Evolutionary conservation across 1,140 invertebrate genomes (phyloP).

Genomic region (Lepidotrigona ventralis): DNA sequence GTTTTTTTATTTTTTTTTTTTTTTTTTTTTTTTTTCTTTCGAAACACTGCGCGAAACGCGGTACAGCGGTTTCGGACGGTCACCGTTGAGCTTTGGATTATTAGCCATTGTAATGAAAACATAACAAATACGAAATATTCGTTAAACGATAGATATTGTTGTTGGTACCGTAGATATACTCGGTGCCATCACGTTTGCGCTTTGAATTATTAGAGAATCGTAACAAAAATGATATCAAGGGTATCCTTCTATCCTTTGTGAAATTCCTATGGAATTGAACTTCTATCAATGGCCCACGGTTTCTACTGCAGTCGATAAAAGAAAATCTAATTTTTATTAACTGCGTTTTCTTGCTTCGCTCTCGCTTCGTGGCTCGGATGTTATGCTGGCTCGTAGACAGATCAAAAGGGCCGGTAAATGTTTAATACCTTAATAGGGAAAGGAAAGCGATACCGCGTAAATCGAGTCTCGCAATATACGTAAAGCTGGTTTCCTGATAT

Average conservation of each 20-base stretch:
- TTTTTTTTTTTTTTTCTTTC: no score
- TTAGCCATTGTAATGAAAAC: not conserved
- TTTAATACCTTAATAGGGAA: slow-evolving; percentile 25
- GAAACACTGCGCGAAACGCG: no score
- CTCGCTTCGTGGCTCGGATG: no score
- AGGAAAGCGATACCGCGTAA: slow-evolving; percentile 21
- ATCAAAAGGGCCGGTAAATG: not conserved
- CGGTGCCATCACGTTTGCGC: not conserved
- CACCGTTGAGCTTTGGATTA: not conserved
- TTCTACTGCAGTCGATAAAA: not conserved
- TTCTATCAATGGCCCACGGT: not conserved
- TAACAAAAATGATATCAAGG: not conserved
- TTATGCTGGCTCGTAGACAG: not conserved
- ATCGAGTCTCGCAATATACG: slow-evolving; percentile 33
- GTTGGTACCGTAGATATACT: no score
- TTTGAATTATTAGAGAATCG: not conserved
- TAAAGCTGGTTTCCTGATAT: slow-evolving; percentile 35
- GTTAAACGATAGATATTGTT: not conserved
- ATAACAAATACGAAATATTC: not conserved
- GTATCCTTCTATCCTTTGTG: not conserved
- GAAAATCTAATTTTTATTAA: not conserved
- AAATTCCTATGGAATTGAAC: not conserved
- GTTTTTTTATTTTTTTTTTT: no score
- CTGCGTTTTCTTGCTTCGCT: not conserved
- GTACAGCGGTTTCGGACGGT: no score